phyloP scores from a whole-genome alignment of 2,113 vertebrate species.

The Hydrolagus affinis region DNA sequence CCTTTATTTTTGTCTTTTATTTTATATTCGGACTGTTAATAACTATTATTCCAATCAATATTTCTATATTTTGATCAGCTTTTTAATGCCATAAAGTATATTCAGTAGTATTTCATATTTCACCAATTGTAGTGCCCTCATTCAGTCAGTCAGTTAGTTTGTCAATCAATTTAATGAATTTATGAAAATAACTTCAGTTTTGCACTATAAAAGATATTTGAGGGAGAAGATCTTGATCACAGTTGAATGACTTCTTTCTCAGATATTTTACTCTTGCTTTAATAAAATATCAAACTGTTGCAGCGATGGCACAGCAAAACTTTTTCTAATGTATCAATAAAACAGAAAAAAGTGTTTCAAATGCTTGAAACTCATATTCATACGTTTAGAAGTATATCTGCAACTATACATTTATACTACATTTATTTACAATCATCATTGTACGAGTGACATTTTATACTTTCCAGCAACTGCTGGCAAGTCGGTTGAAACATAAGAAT shows the following conservation, averaged over 20 bases:
- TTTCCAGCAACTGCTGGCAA: not conserved
- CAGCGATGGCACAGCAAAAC: not conserved
- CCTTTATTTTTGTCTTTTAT: conserved; percentile 41
- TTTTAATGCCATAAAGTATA: conserved; percentile 34
- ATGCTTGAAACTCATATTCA: not conserved
- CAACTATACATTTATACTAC: not conserved
- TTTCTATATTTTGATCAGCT: conserved; percentile 34
- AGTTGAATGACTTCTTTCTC: not conserved
- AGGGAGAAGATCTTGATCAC: conserved; percentile 9
- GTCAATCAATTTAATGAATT: conserved; percentile 31
- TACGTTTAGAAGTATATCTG: conserved; percentile 8
- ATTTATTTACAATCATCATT: conserved; percentile 10
- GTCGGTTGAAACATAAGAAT: not conserved
- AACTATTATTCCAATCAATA: conserved; percentile 44
- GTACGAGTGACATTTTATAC: not conserved
- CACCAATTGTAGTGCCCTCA: not conserved
- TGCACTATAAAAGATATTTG: conserved; percentile 7
- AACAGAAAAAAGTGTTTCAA: not conserved
- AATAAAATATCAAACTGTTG: not conserved
- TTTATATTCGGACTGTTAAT: conserved; percentile 58
- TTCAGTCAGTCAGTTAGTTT: not conserved
- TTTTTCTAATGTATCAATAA: conserved; percentile 1
- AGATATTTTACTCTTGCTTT: not conserved
- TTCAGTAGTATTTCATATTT: conserved; percentile 6
- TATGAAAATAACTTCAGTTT: conserved; percentile 2